Evolutionary conservation across 2,797 vertebrate species (phyloP), one percentile per base, ranked within the genome.

Genomic region (Anguilla anguilla): DNA sequence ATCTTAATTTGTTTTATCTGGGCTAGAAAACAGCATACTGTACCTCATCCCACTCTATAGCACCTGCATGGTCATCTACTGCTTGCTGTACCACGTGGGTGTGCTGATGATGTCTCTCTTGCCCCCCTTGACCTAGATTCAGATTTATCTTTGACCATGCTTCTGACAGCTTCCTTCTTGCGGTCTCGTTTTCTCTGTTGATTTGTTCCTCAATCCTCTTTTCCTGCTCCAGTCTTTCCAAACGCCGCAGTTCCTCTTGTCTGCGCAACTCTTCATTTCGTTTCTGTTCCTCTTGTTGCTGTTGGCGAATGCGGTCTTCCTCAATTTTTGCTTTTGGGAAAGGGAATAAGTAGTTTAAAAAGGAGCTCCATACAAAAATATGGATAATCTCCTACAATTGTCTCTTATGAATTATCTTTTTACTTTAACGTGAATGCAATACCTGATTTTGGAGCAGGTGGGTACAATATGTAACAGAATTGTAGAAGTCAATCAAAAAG

Each of bases 61-160:
- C 87, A 55, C 72, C 87, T 74, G 90, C 83, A 3, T 89, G 88
- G 4, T 91, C 91, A 83, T 89, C 89, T 53, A 90, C 85, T 82
- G 77, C 83, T 84, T 89, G 90, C 28, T 90, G 88, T 39, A 90
- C 55, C 28, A 69, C 88, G 35, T 88, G 88, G 6, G 69, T 84
- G 11, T 55, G 87, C 87, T 90, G 69, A 3, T 89, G 88, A 85
- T 89, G 87, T 1, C 51, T 57, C 15, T 51, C 61, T 0, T 53
- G 83, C 59, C 83, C 87, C 83, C 64, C 88, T 3, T 87, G 87
- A 39, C 86, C 87, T 81, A 87, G 87, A 79, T 88, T 91, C 85
- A 86, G 69, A 46, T 67, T 85, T n/a, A 90, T 77, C 1, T 15
- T 86, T 59, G 88, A 77, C 53, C 19, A 84, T 85, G 81, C 86